These are phyloP conservation scores for Drosophila cracens DNA, from an alignment of 2,888 invertebrate genomes.

Conservation along the genomic window DNA sequence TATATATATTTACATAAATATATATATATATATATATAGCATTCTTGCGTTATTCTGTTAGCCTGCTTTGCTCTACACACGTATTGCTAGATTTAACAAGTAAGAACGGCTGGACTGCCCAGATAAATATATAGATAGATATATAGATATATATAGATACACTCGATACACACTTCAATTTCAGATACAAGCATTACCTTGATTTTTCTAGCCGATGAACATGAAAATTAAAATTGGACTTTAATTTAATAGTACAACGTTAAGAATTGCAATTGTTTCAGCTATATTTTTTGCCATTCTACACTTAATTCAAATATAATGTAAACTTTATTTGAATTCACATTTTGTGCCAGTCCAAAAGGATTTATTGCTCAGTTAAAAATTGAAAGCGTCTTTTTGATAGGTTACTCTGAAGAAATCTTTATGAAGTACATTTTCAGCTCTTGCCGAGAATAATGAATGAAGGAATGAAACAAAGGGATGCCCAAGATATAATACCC, in stretches of 20 bases:
- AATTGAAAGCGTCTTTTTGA: neutral
- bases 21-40: neutral
- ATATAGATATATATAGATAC: neutral
- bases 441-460: neutral
- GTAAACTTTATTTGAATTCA: neutral
- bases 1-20: neutral
- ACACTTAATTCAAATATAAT: neutral
- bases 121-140: neutral
- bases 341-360: neutral
- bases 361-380: neutral
- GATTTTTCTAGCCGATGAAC: neutral
- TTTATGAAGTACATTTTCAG: neutral
- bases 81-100: neutral
- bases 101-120: neutral
- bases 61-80: neutral
- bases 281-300: neutral
- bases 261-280: neutral
- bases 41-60: neutral
- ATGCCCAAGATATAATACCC: neutral
- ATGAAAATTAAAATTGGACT: neutral
- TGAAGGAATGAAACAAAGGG: neutral
- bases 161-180: neutral
- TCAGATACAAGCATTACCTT: neutral
- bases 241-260: neutral
- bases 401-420: neutral